Conservation (phyloP, 1,140 invertebrate genomes). For the Drosophila persimilis region DNA sequence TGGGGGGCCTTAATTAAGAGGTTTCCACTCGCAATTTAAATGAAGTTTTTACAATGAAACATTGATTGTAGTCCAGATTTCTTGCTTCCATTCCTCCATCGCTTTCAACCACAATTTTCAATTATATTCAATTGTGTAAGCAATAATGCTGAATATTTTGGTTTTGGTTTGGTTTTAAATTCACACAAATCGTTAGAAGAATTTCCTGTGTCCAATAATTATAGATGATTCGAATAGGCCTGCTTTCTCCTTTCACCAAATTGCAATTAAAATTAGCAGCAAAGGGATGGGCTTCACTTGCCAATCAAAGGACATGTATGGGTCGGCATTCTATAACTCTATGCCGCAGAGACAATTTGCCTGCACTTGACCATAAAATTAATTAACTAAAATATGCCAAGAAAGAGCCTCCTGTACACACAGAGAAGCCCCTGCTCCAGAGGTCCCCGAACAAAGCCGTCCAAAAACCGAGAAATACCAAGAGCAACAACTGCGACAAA, state of each 20-base stretch:
- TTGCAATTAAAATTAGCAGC: constrained; percentile 34
- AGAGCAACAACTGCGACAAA: constrained; percentile 64
- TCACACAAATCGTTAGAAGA: constrained; percentile 23
- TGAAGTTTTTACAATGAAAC: no score
- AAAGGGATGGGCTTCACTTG: constrained; percentile 50
- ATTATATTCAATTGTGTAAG: constrained; percentile 36
- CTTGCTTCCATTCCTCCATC: constrained; percentile 7
- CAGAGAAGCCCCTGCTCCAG: neutral
- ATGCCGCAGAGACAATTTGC: constrained; percentile 43
- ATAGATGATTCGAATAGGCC: constrained; percentile 35
- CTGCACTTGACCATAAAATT: constrained; percentile 72
- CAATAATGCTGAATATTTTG: constrained; percentile 31
- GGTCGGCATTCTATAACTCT: constrained; percentile 5
- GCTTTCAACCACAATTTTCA: constrained; percentile 43
- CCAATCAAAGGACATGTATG: constrained; percentile 46
- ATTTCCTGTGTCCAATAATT: constrained; percentile 19
- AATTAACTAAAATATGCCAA: constrained; percentile 75
- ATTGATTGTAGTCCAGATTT: constrained; percentile 9
- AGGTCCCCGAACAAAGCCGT: constrained; percentile 53
- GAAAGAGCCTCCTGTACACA: no score
- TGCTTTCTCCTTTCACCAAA: constrained; percentile 26
- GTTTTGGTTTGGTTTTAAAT: constrained; percentile 25
- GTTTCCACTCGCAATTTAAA: no score
- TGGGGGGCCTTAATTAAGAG: neutral
- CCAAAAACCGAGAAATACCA: constrained; percentile 68